Conservation (phyloP, 2,113 vertebrate genomes). For the Podarcis cretensis region DNA sequence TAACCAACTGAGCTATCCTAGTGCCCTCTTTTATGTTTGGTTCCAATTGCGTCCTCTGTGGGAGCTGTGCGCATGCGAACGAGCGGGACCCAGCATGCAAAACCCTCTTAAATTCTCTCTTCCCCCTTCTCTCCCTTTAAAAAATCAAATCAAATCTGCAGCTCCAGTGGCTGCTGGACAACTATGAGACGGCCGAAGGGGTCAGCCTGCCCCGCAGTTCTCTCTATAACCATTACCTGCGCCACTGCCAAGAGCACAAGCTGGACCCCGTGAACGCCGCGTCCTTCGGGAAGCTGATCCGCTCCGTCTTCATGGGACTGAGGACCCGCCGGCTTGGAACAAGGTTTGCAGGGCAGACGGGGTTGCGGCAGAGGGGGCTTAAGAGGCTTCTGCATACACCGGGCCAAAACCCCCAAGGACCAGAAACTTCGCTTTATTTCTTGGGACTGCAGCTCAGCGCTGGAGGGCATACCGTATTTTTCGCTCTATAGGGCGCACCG, state of each 20-base stretch:
- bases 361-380: background rate
- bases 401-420: background rate
- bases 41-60: too few species aligned
- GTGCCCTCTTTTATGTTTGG: too few species aligned
- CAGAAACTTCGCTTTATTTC: background rate
- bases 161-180: conserved; percentile 98
- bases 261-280: conserved; percentile 97
- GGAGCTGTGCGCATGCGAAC: too few species aligned
- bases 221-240: conserved; percentile 95
- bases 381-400: too few species aligned
- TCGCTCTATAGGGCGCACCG: too few species aligned
- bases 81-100: too few species aligned
- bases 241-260: conserved; percentile 98
- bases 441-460: too few species aligned
- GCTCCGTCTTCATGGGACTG: conserved; percentile 97
- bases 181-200: conserved; percentile 95
- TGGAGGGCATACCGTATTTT: too few species aligned
- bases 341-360: conserved; percentile 76
- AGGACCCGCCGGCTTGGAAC: conserved; percentile 93
- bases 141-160: conserved; percentile 40
- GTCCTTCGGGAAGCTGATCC: conserved; percentile 97
- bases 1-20: too few species aligned
- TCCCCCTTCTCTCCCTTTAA: conserved; percentile 27
- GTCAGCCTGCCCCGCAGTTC: conserved; percentile 95
- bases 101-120: background rate